Percentiles rank a stretch among this genome's conserved stretches.
phyloP scores from a whole-genome alignment of 2,797 vertebrate species.

The Crocidura indochinensis region DNA sequence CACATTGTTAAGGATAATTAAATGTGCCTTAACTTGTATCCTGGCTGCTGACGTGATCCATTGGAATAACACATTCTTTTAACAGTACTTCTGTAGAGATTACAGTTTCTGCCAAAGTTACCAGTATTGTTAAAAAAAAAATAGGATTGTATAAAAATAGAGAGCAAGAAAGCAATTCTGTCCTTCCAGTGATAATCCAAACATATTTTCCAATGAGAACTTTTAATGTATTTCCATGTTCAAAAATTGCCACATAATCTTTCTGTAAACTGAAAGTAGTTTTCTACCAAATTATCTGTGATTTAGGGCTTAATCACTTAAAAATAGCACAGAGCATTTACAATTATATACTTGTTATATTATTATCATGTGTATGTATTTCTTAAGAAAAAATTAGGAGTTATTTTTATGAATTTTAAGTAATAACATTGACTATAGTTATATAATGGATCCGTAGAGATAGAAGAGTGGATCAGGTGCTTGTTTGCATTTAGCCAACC shows the following conservation, averaged over 20 bases:
- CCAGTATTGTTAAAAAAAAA: slow-evolving; percentile 77
- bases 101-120: slow-evolving; percentile 55
- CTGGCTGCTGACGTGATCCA: slow-evolving; percentile 54
- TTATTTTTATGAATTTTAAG: slow-evolving; percentile 23
- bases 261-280: slow-evolving; percentile 72
- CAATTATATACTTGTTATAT: background rate
- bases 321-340: slow-evolving; percentile 60
- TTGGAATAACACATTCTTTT: slow-evolving; percentile 70
- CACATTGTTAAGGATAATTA: slow-evolving; percentile 82
- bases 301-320: slow-evolving; percentile 71
- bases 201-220: slow-evolving; percentile 66
- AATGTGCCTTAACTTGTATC: slow-evolving; percentile 77
- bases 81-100: slow-evolving; percentile 58
- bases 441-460: background rate
- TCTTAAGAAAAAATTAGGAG: slow-evolving; percentile 8
- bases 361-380: background rate
- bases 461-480: too few species aligned
- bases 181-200: slow-evolving; percentile 74
- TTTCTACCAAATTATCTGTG: slow-evolving; percentile 66
- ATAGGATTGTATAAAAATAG: slow-evolving; percentile 42
- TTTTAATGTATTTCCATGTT: slow-evolving; percentile 72
- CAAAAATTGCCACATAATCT: slow-evolving; percentile 71
- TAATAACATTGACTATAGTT: background rate
- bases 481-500: too few species aligned
- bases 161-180: slow-evolving; percentile 69